A percentile compares a stretch with the other conserved stretches of the same genome.
Conservation (phyloP, 2,888 invertebrate genomes). For the Scaptodrosophila latifasciaeformis region DNA sequence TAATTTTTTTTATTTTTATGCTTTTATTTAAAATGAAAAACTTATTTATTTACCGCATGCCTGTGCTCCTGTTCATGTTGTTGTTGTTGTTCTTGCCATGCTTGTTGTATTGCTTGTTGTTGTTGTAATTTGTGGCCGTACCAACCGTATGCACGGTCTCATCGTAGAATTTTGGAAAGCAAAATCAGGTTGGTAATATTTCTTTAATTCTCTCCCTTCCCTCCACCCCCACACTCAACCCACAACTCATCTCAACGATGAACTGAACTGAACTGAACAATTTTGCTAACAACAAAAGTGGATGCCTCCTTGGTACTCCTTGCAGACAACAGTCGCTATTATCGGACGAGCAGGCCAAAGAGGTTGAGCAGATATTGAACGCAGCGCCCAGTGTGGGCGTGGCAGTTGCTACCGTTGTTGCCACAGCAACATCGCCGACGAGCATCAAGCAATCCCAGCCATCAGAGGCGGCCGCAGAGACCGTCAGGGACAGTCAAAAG, state of each 20-base stretch:
- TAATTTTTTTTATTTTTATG: slow-evolving; percentile 7
- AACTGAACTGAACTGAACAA: slow-evolving; percentile 4
- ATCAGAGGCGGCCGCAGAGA: slow-evolving; percentile 21
- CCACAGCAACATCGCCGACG: slow-evolving; percentile 66
- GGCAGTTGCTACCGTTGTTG: slow-evolving; percentile 70
- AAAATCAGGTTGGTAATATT: slow-evolving; percentile 84
- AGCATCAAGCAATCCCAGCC: slow-evolving; percentile 54
- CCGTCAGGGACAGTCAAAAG: slow-evolving; percentile 3
- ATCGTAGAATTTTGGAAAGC: slow-evolving; percentile 86
- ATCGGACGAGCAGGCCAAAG: slow-evolving; percentile 93
- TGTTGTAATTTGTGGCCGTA: slow-evolving; percentile 11
- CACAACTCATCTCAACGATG: too few species aligned
- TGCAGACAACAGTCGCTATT: slow-evolving; percentile 86
- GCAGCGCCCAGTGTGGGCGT: slow-evolving; percentile 75
- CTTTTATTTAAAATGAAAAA: slow-evolving; percentile 20
- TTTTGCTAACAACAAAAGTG: slow-evolving; percentile 1
- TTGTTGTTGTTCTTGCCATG: slow-evolving; percentile 21
- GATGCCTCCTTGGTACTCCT: slow-evolving; percentile 2
- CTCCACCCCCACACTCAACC: background rate
- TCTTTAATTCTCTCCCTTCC: background rate
- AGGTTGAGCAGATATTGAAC: slow-evolving; percentile 87
- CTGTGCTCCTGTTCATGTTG: slow-evolving; percentile 27
- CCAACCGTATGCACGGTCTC: too few species aligned
- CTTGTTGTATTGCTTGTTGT: slow-evolving; percentile 22
- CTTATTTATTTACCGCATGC: slow-evolving; percentile 37